Conservation (phyloP, 2,888 invertebrate genomes). For the Ischnus inquisitorius region DNA sequence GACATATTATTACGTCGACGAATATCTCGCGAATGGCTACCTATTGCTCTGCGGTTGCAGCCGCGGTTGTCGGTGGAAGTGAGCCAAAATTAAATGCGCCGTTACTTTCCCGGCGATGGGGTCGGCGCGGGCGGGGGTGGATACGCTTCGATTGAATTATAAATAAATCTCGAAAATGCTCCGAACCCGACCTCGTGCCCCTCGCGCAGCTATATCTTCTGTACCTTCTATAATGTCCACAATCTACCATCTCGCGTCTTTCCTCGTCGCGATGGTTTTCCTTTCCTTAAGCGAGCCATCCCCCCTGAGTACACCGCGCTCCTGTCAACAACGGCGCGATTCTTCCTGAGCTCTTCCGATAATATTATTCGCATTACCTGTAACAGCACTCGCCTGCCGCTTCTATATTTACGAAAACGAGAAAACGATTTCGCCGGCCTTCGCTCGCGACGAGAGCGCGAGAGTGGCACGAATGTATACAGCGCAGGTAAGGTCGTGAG, state of each 20-base stretch:
- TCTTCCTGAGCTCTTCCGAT: conserved; percentile 7
- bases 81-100: conserved; percentile 56
- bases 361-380: conserved; percentile 48
- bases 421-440: conserved; percentile 27
- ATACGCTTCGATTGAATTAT: conserved; percentile 55
- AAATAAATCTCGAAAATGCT: conserved; percentile 56
- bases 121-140: not conserved
- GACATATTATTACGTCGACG: conserved; percentile 68
- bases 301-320: not conserved
- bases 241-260: not conserved
- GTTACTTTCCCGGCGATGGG: conserved; percentile 21
- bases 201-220: not conserved
- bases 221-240: not conserved
- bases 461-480: not conserved
- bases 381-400: not conserved
- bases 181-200: conserved; percentile 19
- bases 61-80: conserved; percentile 27
- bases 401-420: conserved; percentile 26
- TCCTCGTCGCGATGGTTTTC: not conserved
- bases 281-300: not conserved
- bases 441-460: not conserved
- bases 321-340: not conserved
- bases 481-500: not conserved
- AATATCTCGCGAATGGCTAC: conserved; percentile 52
- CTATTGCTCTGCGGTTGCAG: conserved; percentile 42